Conservation (phyloP, 2,888 invertebrate species). For the Gortyna flavago region DNA sequence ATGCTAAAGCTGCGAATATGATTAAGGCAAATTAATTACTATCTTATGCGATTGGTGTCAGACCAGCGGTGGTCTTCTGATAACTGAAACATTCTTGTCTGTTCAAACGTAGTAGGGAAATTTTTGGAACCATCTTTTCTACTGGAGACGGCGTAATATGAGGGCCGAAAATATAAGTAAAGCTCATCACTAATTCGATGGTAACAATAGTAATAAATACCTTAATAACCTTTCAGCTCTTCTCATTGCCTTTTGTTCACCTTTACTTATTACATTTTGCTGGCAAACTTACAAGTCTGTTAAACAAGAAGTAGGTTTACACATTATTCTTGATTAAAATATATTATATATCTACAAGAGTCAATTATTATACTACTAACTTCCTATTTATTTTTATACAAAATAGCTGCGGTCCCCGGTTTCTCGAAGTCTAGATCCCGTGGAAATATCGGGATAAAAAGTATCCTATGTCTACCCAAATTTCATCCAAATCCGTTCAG, state of each 20-base stretch:
- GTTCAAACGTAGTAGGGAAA: neutral
- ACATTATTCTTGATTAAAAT: neutral
- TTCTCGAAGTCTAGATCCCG: neutral
- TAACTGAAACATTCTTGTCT: neutral
- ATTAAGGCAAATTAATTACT: neutral
- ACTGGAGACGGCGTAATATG: neutral
- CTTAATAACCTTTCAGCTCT: neutral
- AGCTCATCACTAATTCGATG: neutral
- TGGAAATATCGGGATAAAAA: neutral
- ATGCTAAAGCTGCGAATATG: neutral
- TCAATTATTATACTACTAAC: neutral
- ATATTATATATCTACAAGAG: neutral
- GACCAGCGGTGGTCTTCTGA: neutral
- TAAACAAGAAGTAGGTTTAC: neutral
- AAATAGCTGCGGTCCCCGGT: neutral
- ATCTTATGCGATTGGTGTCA: neutral
- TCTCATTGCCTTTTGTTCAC: neutral
- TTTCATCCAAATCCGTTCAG: neutral
- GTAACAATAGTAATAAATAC: neutral
- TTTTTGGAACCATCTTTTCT: too few relatives aligned
- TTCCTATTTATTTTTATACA: neutral
- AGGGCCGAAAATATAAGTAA: neutral
- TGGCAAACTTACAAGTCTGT: neutral
- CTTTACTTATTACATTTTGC: neutral
- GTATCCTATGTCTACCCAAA: neutral